A percentile compares a stretch with the other conserved stretches of the same genome.
phyloP scores from a whole-genome alignment of 2,888 invertebrate genomes.

The Andrena camellia region DNA sequence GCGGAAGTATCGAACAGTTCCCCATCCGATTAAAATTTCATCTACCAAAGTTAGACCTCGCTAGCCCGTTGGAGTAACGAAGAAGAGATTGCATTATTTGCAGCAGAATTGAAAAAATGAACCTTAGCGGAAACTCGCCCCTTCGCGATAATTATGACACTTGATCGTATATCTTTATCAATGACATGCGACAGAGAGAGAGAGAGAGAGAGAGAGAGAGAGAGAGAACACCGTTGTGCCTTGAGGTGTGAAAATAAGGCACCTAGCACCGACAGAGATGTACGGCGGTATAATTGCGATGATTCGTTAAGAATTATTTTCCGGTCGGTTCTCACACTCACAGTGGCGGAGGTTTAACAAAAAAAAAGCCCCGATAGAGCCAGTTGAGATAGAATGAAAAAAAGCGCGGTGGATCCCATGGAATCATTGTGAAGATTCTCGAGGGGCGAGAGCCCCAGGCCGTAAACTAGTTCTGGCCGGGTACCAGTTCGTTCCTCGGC shows the following conservation, averaged over 20 bases:
- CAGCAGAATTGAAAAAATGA: no score
- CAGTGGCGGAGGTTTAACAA: constrained; percentile 42
- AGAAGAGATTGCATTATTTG: no score
- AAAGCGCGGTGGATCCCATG: constrained; percentile 69
- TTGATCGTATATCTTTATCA: not conserved
- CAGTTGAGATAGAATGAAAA: constrained; percentile 69
- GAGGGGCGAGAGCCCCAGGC: constrained; percentile 71
- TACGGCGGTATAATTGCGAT: constrained; percentile 36
- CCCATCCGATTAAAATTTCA: no score
- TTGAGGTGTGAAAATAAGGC: constrained; percentile 14
- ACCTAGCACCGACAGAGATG: not conserved
- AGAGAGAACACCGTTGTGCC: not conserved
- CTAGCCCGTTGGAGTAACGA: no score
- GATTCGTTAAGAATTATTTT: constrained; percentile 62
- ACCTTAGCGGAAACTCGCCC: no score
- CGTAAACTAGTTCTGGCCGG: constrained; percentile 77
- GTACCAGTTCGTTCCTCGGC: constrained; percentile 72
- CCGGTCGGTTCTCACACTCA: constrained; percentile 75
- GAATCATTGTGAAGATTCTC: constrained; percentile 69
- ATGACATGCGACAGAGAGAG: not conserved
- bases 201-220: not conserved
- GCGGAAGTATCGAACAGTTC: not conserved
- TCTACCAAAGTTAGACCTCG: no score
- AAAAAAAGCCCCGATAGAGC: constrained; percentile 65
- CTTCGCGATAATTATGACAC: not conserved